These are phyloP conservation scores for Caradrina clavipalpis DNA, from an alignment of 2,888 invertebrate species.

Conservation along the genomic window DNA sequence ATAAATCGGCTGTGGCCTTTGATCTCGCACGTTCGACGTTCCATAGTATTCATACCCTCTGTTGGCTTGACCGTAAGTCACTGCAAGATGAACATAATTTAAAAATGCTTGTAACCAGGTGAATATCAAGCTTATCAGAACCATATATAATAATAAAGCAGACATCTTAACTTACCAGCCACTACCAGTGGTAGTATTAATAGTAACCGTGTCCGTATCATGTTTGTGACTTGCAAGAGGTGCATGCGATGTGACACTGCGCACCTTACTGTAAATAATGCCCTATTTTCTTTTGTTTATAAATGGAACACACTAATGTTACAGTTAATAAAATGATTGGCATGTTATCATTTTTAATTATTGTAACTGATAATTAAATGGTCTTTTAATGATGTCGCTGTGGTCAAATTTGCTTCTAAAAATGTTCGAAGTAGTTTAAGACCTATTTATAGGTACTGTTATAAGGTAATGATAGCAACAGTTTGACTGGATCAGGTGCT, in stretches of 20 bases:
- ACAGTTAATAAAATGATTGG: conserved; percentile 27
- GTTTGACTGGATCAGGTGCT: too few species aligned
- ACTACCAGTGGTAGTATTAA: conserved; percentile 66
- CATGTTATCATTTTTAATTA: conserved; percentile 50
- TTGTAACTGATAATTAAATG: conserved; percentile 51
- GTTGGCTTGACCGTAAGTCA: conserved; percentile 20
- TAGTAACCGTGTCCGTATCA: conserved; percentile 64
- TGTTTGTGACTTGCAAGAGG: conserved; percentile 32
- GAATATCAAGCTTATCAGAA: conserved; percentile 15
- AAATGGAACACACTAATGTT: conserved; percentile 38
- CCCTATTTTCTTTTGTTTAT: conserved; percentile 24
- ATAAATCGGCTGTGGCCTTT: conserved; percentile 41
- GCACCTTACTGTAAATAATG: conserved; percentile 26
- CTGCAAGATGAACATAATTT: conserved; percentile 43
- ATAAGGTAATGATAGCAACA: background rate
- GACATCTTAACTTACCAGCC: conserved; percentile 69
- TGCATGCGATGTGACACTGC: conserved; percentile 24
- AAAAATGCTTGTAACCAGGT: conserved; percentile 28
- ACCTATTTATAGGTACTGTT: background rate
- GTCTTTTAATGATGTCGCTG: conserved; percentile 40
- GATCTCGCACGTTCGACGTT: conserved; percentile 62
- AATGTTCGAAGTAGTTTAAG: background rate
- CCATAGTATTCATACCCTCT: conserved; percentile 58
- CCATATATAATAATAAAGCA: conserved; percentile 20
- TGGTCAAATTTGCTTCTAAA: conserved; percentile 3